Evolutionary conservation across 35 echinoderm and acorn worm species (phyloP).

Genomic region (Hemicentrotus pulcherrimus): DNA sequence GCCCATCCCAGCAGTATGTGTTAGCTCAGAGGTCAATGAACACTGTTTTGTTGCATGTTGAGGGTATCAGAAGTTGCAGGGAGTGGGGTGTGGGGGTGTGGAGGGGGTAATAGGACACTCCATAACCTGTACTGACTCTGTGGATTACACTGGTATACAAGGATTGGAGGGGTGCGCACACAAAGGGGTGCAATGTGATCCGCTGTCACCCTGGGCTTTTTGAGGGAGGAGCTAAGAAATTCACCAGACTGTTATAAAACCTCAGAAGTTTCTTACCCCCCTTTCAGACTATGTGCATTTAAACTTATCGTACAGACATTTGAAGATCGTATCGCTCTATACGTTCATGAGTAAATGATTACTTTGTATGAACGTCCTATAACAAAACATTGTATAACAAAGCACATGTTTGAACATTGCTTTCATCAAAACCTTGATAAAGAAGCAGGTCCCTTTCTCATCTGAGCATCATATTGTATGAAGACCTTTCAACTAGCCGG

Average conservation of each 20-base stretch:
- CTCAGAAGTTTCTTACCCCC: not conserved
- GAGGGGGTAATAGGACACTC: not conserved
- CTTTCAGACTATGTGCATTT: no score
- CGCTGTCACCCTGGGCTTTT: not conserved
- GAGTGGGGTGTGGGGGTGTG: not conserved
- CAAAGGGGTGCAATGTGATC: constrained; percentile 9
- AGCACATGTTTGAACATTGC: no score
- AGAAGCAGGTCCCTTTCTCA: no score
- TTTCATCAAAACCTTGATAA: no score
- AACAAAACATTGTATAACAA: no score
- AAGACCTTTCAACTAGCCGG: no score
- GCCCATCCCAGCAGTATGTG: no score
- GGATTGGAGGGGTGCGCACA: not conserved
- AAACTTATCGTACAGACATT: no score
- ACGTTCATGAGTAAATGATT: no score
- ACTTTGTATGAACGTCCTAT: no score
- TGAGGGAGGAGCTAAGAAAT: not conserved
- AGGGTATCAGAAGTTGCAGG: not conserved
- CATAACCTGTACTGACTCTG: not conserved
- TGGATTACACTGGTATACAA: not conserved
- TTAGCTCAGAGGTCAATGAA: not conserved
- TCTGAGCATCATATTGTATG: no score
- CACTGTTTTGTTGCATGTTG: not conserved
- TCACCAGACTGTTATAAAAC: not conserved
- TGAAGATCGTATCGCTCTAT: no score